phyloP scores from a whole-genome alignment of 1,140 invertebrate genomes.

The Vollenhovia emeryi region DNA sequence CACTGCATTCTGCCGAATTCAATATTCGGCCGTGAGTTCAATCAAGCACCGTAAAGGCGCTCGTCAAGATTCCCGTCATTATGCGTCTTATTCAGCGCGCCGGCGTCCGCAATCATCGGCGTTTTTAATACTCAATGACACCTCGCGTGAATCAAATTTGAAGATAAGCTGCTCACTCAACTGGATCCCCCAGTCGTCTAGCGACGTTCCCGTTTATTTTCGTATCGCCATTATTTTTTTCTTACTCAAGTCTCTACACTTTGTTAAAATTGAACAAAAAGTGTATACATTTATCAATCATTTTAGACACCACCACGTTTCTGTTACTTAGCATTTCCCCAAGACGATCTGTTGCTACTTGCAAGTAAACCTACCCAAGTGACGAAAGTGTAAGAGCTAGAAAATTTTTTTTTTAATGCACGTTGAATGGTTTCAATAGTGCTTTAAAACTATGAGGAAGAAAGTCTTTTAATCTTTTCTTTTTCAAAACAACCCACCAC shows the following conservation, averaged over 20 bases:
- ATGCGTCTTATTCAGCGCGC: constrained; percentile 34
- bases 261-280: not conserved
- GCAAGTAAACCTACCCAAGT: too few species aligned
- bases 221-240: not conserved
- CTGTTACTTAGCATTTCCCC: not conserved
- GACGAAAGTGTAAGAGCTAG: too few species aligned
- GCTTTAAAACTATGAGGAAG: too few species aligned
- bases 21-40: constrained; percentile 69
- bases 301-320: not conserved
- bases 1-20: constrained; percentile 58
- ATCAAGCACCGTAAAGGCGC: constrained; percentile 58
- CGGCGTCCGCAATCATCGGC: constrained; percentile 11
- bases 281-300: not conserved
- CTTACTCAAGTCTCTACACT: not conserved
- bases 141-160: constrained; percentile 22
- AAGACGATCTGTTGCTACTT: not conserved
- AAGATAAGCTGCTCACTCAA: not conserved
- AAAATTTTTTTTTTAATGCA: too few species aligned
- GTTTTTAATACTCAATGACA: constrained; percentile 43
- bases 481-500: too few species aligned
- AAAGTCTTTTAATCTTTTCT: too few species aligned
- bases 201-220: not conserved
- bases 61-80: constrained; percentile 58
- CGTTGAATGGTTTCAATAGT: too few species aligned
- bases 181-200: not conserved